These are phyloP conservation scores for Frankliniella fusca DNA, from an alignment of 2,888 invertebrate genomes.

Conservation along the genomic window DNA sequence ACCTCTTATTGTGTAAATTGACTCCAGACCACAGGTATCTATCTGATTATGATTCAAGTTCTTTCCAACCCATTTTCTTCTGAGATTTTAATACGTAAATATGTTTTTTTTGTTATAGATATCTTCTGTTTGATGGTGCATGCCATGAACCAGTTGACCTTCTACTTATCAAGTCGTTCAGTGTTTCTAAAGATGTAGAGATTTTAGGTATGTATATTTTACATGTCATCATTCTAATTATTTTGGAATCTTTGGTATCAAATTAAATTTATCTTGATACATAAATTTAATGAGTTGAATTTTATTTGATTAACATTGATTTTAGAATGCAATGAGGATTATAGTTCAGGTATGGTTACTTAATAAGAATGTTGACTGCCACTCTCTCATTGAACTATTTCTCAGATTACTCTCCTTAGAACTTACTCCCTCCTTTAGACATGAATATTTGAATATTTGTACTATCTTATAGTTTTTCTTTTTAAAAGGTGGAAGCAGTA, in stretches of 20 bases:
- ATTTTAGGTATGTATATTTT: not conserved
- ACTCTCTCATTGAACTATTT: not conserved
- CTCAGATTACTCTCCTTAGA: not conserved
- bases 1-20: constrained; percentile 38
- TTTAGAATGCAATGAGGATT: constrained; percentile 12
- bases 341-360: not conserved
- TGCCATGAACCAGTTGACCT: constrained; percentile 35
- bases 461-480: not conserved
- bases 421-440: not conserved
- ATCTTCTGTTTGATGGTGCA: constrained; percentile 37
- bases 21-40: constrained; percentile 40
- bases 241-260: not conserved
- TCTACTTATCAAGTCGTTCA: constrained; percentile 32
- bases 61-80: not conserved
- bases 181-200: constrained; percentile 34
- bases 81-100: not conserved
- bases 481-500: constrained; percentile 34
- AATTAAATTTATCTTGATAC: not conserved
- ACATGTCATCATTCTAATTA: not conserved
- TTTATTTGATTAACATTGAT: not conserved
- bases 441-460: not conserved
- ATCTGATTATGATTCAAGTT: not conserved
- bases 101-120: constrained; percentile 31
- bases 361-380: not conserved
- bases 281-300: not conserved